These are phyloP conservation scores for Phylloscopus collybita DNA, from an alignment of 2,797 vertebrate species.

Conservation along the genomic window DNA sequence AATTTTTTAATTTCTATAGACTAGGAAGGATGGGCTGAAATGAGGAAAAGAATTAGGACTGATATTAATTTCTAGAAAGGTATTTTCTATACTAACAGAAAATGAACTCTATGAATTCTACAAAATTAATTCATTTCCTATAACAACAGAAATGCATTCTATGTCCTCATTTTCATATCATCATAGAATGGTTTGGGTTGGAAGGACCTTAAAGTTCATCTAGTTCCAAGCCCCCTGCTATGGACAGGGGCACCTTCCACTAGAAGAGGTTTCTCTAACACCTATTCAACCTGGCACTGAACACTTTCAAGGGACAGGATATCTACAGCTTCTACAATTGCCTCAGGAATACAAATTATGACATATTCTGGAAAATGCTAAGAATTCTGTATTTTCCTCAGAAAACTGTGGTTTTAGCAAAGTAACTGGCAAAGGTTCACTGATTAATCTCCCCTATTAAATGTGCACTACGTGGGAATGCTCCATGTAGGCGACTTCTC, in stretches of 20 bases:
- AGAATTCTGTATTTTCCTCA: neutral
- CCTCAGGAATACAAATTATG: neutral
- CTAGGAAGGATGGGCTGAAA: neutral
- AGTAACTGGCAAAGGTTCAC: neutral
- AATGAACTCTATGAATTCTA: neutral
- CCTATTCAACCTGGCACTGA: neutral
- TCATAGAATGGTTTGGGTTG: neutral
- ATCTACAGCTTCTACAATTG: neutral
- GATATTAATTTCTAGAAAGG: neutral
- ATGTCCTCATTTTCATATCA: neutral
- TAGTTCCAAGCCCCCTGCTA: neutral
- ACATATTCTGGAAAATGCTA: neutral
- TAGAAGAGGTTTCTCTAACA: neutral
- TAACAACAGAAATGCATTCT: neutral
- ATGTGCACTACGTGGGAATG: fast-evolving
- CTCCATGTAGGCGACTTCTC: neutral
- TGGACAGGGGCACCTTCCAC: neutral
- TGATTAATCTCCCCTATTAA: neutral
- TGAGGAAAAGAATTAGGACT: neutral
- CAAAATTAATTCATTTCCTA: neutral
- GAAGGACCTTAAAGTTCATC: neutral
- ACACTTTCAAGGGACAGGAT: neutral
- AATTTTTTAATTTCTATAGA: neutral
- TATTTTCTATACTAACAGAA: neutral
- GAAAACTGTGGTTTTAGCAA: neutral